Percentiles rank a stretch among this genome's conserved stretches.
Conservation (phyloP, 1,140 invertebrate genomes). For the Aculops lycopersici region DNA sequence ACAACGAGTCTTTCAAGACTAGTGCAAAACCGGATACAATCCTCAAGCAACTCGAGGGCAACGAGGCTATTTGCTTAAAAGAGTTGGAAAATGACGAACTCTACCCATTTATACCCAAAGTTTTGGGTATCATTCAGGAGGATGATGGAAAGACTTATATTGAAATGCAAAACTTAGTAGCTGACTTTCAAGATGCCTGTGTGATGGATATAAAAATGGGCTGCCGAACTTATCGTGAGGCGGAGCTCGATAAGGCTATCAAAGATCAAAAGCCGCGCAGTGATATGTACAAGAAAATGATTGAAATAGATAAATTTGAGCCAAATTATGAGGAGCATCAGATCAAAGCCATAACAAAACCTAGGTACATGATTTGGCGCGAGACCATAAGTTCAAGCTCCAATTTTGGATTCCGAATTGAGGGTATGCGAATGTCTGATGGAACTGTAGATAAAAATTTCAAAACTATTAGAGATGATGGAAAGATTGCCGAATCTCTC, state of each 20-base stretch:
- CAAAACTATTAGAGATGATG: constrained; percentile 30
- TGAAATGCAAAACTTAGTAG: constrained; percentile 60
- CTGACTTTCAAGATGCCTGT: constrained; percentile 54
- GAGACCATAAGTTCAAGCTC: constrained; percentile 56
- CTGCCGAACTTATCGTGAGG: constrained; percentile 65
- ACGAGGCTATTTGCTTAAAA: constrained; percentile 38
- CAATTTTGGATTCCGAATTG: constrained; percentile 68
- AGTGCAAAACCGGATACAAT: constrained; percentile 68
- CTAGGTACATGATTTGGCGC: background rate
- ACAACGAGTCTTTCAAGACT: constrained; percentile 34
- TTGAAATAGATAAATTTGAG: background rate
- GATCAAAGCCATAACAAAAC: background rate
- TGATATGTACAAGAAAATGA: background rate
- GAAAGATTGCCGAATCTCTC: constrained; percentile 42
- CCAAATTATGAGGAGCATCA: background rate
- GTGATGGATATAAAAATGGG: constrained; percentile 92
- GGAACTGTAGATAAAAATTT: constrained; percentile 18
- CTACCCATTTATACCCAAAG: constrained; percentile 61
- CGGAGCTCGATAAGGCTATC: constrained; percentile 66
- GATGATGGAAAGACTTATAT: constrained; percentile 24
- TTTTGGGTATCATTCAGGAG: constrained; percentile 38
- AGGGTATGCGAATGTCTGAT: constrained; percentile 20
- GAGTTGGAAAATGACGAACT: constrained; percentile 55
- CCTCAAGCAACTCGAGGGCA: constrained; percentile 56
- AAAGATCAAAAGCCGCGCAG: constrained; percentile 46